Percentiles rank a stretch among this genome's conserved stretches.
phyloP scores from a whole-genome alignment of 2,888 invertebrate species.

The Eupithecia inturbata region DNA sequence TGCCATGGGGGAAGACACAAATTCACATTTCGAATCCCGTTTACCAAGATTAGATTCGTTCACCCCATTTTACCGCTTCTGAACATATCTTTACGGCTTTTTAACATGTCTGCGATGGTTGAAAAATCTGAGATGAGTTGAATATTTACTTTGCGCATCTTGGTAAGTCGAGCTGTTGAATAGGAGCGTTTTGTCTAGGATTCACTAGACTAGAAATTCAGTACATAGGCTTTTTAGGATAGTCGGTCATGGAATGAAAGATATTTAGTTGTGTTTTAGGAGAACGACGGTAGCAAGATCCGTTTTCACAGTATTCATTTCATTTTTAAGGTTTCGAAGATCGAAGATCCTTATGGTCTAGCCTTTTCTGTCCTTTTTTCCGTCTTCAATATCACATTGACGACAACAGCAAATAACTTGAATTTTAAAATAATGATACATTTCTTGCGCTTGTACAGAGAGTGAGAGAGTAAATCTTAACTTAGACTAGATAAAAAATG shows the following conservation, averaged over 20 bases:
- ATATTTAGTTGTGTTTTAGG: not conserved
- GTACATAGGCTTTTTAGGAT: not conserved
- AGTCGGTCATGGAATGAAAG: not conserved
- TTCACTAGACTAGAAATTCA: conserved; percentile 13
- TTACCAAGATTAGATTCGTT: conserved; percentile 45
- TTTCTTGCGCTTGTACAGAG: too few relatives aligned
- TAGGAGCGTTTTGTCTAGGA: conserved; percentile 16
- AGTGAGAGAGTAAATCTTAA: too few relatives aligned
- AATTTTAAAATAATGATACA: too few relatives aligned
- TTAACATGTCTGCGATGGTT: conserved; percentile 40
- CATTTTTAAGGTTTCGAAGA: too few relatives aligned
- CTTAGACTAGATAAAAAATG: too few relatives aligned
- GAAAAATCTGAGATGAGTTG: conserved; percentile 35
- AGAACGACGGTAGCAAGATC: not conserved
- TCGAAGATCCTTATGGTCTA: too few relatives aligned
- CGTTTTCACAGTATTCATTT: not conserved
- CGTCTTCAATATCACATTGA: too few relatives aligned
- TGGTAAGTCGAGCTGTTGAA: conserved; percentile 19
- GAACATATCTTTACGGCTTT: conserved; percentile 38
- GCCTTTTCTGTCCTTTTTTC: too few relatives aligned
- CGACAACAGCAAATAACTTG: too few relatives aligned
- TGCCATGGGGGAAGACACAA: conserved; percentile 29
- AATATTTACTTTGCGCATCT: conserved; percentile 25
- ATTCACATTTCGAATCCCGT: conserved; percentile 43
- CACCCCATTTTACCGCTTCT: conserved; percentile 41